Conservation (phyloP, 2,113 vertebrate genomes). For the Cynocephalus volans region DNA sequence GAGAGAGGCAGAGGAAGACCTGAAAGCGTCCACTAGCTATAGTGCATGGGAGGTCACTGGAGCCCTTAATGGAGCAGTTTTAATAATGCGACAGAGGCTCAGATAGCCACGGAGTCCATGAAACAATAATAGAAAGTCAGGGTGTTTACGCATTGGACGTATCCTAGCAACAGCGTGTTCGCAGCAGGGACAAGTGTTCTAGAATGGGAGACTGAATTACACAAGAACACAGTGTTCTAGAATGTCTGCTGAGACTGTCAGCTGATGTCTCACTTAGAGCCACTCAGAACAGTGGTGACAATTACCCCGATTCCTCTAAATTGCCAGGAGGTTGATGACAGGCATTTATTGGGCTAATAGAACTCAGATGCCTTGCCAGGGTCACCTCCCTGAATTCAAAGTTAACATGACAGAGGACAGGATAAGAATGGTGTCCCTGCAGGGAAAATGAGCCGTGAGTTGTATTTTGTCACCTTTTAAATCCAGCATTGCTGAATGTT, state of each 20-base stretch:
- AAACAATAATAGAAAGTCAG: conserved; percentile 58
- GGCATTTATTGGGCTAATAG: not conserved
- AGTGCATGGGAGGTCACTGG: fast-evolving
- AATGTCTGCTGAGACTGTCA: conserved; percentile 38
- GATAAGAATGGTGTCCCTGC: not conserved
- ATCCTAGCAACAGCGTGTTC: conserved; percentile 73
- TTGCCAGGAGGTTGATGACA: not conserved
- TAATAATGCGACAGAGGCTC: not conserved
- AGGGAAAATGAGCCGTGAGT: not conserved
- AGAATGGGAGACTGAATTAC: conserved; percentile 63
- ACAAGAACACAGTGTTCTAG: conserved; percentile 64
- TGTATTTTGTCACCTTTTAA: not conserved
- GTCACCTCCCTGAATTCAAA: not conserved
- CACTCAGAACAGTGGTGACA: not conserved
- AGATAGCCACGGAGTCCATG: not conserved
- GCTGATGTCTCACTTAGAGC: not conserved
- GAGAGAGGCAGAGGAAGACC: not conserved
- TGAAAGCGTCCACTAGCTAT: not conserved
- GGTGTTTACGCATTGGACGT: conserved; percentile 57
- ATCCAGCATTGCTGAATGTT: not conserved
- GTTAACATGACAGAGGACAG: not conserved
- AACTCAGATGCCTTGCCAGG: not conserved
- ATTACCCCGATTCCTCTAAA: not conserved
- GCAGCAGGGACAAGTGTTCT: conserved; percentile 45
- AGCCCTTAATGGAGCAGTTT: not conserved